Percentiles rank a stretch among this genome's conserved stretches.
These are phyloP conservation scores for Zaprionus kolodkinae DNA, from an alignment of 1,140 invertebrate genomes.

Conservation along the genomic window DNA sequence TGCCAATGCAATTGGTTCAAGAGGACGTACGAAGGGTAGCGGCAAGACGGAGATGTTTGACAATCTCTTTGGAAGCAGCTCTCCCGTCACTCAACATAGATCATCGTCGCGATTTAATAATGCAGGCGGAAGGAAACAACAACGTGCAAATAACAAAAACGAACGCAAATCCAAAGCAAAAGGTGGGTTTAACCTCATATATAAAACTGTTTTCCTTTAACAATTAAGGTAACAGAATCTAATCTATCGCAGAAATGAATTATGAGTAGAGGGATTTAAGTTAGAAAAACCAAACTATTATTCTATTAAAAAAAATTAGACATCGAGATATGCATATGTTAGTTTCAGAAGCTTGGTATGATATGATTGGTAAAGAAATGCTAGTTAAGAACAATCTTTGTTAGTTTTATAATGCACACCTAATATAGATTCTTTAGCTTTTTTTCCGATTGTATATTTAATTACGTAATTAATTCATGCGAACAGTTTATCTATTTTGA, in stretches of 20 bases:
- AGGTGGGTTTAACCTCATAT: conserved; percentile 56
- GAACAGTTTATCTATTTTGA: not conserved
- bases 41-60: conserved; percentile 76
- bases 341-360: too few species aligned
- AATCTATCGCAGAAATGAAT: not conserved
- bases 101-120: conserved; percentile 53
- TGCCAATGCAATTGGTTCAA: conserved; percentile 31
- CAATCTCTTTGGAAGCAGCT: conserved; percentile 81
- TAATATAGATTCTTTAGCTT: not conserved
- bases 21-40: conserved; percentile 46
- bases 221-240: not conserved
- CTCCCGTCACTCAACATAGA: conserved; percentile 59
- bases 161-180: conserved; percentile 73
- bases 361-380: not conserved
- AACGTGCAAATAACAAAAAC: conserved; percentile 57
- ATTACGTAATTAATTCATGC: not conserved
- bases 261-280: too few species aligned
- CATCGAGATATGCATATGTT: too few species aligned
- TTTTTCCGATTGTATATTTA: not conserved
- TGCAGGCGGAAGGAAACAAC: conserved; percentile 51
- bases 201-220: not conserved
- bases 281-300: too few species aligned
- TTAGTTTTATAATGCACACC: not conserved
- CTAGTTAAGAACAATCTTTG: not conserved
- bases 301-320: too few species aligned